A percentile compares a stretch with the other conserved stretches of the same genome.
These are phyloP conservation scores for Symphodus melops DNA, from an alignment of 2,113 vertebrate species.

Conservation along the genomic window DNA sequence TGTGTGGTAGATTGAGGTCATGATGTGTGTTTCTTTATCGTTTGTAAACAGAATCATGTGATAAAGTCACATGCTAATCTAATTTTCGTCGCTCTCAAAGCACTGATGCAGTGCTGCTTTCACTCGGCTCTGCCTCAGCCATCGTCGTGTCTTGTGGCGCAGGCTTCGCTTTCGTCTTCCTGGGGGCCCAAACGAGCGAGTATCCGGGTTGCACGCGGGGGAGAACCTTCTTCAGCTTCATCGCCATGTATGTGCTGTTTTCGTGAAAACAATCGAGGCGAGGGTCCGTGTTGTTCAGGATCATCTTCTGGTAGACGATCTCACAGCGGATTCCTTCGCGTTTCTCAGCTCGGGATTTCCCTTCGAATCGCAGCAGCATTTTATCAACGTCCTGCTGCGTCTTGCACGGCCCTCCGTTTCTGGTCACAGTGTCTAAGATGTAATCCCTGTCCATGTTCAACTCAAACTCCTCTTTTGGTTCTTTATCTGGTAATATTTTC, in stretches of 20 bases:
- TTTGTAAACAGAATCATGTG: background rate
- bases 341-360: constrained; percentile 60
- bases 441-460: constrained; percentile 65
- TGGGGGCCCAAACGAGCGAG: constrained; percentile 65
- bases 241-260: constrained; percentile 59
- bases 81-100: background rate
- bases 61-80: constrained; percentile 13
- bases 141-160: fast-evolving
- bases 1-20: background rate
- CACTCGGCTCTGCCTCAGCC: background rate
- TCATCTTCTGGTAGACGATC: constrained; percentile 78
- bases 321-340: constrained; percentile 77
- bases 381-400: constrained; percentile 78
- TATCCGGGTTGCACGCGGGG: constrained; percentile 69
- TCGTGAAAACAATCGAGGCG: constrained; percentile 46
- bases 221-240: constrained; percentile 77
- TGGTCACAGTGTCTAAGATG: constrained; percentile 65
- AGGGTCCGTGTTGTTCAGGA: constrained; percentile 70
- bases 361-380: constrained; percentile 73
- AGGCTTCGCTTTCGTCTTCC: constrained; percentile 8
- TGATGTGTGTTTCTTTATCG: constrained; percentile 9
- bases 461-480: background rate
- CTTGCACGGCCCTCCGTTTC: constrained; percentile 80
- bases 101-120: background rate
- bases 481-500: background rate